These are phyloP conservation scores for Cuculus canorus DNA, from an alignment of 2,797 vertebrate species.

Conservation along the genomic window DNA sequence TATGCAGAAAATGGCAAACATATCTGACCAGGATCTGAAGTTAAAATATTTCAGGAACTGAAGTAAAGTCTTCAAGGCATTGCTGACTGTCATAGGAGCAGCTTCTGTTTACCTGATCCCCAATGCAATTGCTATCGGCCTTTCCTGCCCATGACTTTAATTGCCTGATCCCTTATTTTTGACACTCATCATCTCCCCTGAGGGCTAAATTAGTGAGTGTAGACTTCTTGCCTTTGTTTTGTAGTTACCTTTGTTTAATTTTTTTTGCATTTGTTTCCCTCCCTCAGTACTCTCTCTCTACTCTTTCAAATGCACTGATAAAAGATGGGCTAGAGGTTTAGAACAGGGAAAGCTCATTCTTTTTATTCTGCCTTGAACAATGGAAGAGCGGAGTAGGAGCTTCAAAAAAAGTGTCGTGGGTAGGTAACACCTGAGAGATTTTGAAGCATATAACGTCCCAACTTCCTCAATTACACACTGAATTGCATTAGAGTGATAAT, in stretches of 20 bases:
- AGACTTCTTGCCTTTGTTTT: not conserved
- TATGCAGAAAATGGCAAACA: not conserved
- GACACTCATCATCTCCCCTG: not conserved
- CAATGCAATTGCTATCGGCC: not conserved
- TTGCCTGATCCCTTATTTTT: not conserved
- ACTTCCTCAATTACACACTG: conserved; percentile 36
- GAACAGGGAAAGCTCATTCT: not conserved
- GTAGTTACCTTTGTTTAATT: not conserved
- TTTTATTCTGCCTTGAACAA: not conserved
- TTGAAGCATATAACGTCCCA: not conserved
- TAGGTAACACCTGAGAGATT: conserved; percentile 16
- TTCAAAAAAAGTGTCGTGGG: not conserved
- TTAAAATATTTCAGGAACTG: not conserved
- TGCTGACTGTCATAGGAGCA: not conserved
- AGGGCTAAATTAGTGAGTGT: not conserved
- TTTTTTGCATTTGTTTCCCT: not conserved
- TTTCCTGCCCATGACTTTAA: not conserved
- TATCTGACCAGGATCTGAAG: not conserved
- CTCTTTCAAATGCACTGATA: not conserved
- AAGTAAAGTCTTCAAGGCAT: not conserved
- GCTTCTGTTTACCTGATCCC: not conserved
- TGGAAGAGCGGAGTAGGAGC: not conserved
- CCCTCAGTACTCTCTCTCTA: not conserved
- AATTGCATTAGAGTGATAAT: conserved; percentile 21
- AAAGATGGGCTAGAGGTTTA: not conserved